Evolutionary conservation across 2,888 invertebrate species (phyloP).

Genomic region (Seira ritae): DNA sequence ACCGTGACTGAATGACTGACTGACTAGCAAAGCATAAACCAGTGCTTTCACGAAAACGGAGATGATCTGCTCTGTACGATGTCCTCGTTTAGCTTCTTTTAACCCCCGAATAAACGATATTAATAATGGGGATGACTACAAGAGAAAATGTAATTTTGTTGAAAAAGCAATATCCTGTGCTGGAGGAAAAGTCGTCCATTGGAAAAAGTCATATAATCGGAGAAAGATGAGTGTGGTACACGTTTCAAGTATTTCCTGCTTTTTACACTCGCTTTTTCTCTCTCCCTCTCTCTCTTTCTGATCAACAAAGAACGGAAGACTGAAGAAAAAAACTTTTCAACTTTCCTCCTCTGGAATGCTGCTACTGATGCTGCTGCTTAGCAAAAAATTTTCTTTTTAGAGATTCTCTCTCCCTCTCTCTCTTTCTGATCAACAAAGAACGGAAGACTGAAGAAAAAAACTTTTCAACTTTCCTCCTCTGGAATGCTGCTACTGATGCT

Average conservation of each 20-base stretch:
- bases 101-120: not conserved
- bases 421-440: not conserved
- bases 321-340: not conserved
- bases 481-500: not conserved
- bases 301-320: not conserved
- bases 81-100: too few species aligned
- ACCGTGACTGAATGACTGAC: too few species aligned
- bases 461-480: not conserved
- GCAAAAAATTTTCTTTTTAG: too few species aligned
- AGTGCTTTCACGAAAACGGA: too few species aligned
- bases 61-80: not conserved
- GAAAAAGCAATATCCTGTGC: conserved; percentile 11
- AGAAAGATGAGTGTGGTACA: not conserved
- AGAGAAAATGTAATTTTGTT: not conserved
- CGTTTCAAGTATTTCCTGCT: conserved; percentile 6
- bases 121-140: not conserved
- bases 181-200: not conserved
- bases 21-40: too few species aligned
- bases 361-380: too few species aligned
- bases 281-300: not conserved
- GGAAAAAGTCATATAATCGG: not conserved
- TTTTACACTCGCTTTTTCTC: not conserved
- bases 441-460: too few species aligned
- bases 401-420: not conserved
- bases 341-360: not conserved